These are phyloP conservation scores for Brachionus calyciflorus DNA, from an alignment of 1,140 invertebrate genomes.

Conservation along the genomic window DNA sequence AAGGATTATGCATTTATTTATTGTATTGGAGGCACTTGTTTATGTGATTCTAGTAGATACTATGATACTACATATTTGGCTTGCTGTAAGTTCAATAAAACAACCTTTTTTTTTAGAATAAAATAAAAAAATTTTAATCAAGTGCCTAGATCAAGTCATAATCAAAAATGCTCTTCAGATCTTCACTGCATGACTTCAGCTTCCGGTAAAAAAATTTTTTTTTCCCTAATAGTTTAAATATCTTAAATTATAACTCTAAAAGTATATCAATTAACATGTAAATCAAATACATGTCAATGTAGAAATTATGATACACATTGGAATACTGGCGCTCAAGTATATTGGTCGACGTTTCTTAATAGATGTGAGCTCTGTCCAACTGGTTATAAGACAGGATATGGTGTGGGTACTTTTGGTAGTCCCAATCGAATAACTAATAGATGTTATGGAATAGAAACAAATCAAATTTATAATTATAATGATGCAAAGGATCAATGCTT, in stretches of 20 bases:
- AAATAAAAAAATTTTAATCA: background rate
- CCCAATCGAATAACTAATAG: background rate
- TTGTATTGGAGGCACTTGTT: background rate
- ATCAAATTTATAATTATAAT: background rate
- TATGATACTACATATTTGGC: background rate
- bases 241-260: too few relatives aligned
- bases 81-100: background rate
- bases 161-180: background rate
- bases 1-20: conserved; percentile 28
- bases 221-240: background rate
- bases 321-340: background rate
- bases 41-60: background rate
- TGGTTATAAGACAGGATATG: background rate
- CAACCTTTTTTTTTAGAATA: background rate
- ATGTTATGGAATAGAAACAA: background rate
- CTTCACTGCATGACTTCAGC: background rate
- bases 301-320: background rate
- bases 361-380: background rate
- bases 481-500: background rate
- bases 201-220: background rate
- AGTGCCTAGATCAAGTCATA: conserved; percentile 13
- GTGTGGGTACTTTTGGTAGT: background rate
- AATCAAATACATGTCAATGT: conserved; percentile 7
- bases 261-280: background rate
- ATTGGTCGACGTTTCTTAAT: background rate